A percentile compares a stretch with the other conserved stretches of the same genome.
Evolutionary conservation across 92 coral and sea anemone species (phyloP).

Genomic region (Epizoanthus fatuus): DNA sequence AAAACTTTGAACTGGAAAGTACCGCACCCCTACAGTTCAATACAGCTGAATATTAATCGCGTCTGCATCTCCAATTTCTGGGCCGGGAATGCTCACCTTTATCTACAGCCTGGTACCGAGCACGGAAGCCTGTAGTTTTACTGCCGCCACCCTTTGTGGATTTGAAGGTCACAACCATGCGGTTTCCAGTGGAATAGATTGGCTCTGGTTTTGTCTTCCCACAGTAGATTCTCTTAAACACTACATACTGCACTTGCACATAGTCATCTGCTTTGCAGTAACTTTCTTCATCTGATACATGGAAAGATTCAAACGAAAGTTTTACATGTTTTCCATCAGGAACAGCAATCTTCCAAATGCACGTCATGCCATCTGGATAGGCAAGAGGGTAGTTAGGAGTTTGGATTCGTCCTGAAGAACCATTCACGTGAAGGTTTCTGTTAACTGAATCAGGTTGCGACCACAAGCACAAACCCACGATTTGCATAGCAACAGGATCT

Average conservation of each 20-base stretch:
- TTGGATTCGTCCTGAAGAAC: no score
- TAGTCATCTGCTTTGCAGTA: background rate
- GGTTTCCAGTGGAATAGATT: background rate
- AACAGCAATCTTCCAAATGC: background rate
- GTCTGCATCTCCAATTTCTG: no score
- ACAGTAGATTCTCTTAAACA: background rate
- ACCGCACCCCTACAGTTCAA: no score
- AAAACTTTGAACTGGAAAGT: no score
- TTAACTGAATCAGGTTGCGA: background rate
- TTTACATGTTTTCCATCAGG: no score
- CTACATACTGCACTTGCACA: no score
- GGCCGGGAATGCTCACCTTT: background rate
- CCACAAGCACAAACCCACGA: background rate
- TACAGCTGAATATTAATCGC: no score
- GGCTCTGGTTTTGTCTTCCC: background rate
- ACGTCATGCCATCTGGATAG: background rate
- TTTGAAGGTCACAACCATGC: background rate
- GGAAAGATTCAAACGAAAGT: background rate
- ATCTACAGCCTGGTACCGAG: conserved; percentile 3
- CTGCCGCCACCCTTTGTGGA: no score
- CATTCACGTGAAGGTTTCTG: background rate
- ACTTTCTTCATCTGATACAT: background rate
- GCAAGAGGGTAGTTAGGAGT: background rate
- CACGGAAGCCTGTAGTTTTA: background rate
- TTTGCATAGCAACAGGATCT: conserved; percentile 1